Evolutionary conservation across 1,140 invertebrate species (phyloP).

Genomic region (Drosophila takahashii): DNA sequence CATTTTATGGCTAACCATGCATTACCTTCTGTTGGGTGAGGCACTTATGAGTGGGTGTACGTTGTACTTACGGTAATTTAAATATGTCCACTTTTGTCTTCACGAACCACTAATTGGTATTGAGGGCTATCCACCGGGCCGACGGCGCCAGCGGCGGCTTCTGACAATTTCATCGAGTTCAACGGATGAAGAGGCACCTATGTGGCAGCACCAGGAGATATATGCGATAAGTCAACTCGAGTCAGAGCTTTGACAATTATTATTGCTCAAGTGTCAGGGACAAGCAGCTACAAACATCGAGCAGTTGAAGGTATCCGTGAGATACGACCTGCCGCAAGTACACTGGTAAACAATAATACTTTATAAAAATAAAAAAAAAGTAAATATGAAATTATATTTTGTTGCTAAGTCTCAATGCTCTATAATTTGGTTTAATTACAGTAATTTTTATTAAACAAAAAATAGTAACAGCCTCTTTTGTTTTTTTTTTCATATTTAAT

Average conservation of each 20-base stretch:
- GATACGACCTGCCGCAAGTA: slow-evolving; percentile 37
- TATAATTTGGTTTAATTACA: too few species aligned
- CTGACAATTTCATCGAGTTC: slow-evolving; percentile 68
- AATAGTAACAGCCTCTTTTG: too few species aligned
- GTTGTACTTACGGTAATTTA: slow-evolving; percentile 50
- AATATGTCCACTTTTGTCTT: slow-evolving; percentile 34
- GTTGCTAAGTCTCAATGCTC: too few species aligned
- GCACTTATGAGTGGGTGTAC: slow-evolving; percentile 61
- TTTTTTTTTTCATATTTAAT: too few species aligned
- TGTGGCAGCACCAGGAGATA: not conserved
- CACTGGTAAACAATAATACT: not conserved
- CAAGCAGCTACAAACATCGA: slow-evolving; percentile 30
- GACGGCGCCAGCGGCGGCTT: slow-evolving; percentile 49
- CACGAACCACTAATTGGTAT: slow-evolving; percentile 65
- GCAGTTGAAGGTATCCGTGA: slow-evolving; percentile 40
- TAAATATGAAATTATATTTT: not conserved
- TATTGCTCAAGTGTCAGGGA: slow-evolving; percentile 73
- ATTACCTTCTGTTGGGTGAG: not conserved
- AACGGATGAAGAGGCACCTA: slow-evolving; percentile 48
- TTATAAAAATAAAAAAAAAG: not conserved
- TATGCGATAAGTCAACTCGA: slow-evolving; percentile 67
- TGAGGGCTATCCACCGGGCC: slow-evolving; percentile 46
- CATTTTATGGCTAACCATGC: slow-evolving; percentile 14
- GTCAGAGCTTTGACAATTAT: slow-evolving; percentile 78
- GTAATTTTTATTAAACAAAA: too few species aligned